phyloP scores from a whole-genome alignment of 2,113 vertebrate species.

The Carettochelys insculpta region DNA sequence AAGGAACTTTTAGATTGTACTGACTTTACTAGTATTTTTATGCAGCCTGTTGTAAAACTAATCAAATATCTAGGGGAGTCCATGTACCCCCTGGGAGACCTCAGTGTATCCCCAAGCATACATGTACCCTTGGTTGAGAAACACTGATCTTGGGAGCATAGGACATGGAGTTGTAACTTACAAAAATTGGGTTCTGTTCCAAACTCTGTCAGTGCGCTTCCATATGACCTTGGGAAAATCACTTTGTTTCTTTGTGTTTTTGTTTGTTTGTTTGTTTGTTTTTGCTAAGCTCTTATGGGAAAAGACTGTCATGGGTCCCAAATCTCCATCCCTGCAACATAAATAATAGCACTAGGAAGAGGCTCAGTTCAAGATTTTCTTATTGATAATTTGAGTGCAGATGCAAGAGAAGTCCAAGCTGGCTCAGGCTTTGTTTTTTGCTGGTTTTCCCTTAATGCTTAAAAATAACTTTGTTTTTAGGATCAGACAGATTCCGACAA shows the following conservation, averaged over 20 bases:
- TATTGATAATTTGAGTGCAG: not conserved
- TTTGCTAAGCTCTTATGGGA: fast-evolving
- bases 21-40: no score
- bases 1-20: no score
- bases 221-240: not conserved
- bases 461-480: slow-evolving; percentile 47
- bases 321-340: not conserved
- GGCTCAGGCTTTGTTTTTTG: not conserved
- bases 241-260: not conserved
- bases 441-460: not conserved
- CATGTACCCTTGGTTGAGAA: no score
- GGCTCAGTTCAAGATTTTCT: fast-evolving
- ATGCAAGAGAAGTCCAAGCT: not conserved
- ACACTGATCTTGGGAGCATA: no score
- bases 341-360: not conserved
- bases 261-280: not conserved
- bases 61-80: no score
- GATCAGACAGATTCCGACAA: fast-evolving
- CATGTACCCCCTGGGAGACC: no score
- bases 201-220: fast-evolving
- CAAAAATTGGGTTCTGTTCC: not conserved
- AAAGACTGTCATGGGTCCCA: not conserved
- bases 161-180: not conserved
- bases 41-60: no score
- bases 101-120: no score